These are phyloP conservation scores for Syrrhaptes paradoxus DNA, from an alignment of 2,113 vertebrate genomes.

Conservation along the genomic window DNA sequence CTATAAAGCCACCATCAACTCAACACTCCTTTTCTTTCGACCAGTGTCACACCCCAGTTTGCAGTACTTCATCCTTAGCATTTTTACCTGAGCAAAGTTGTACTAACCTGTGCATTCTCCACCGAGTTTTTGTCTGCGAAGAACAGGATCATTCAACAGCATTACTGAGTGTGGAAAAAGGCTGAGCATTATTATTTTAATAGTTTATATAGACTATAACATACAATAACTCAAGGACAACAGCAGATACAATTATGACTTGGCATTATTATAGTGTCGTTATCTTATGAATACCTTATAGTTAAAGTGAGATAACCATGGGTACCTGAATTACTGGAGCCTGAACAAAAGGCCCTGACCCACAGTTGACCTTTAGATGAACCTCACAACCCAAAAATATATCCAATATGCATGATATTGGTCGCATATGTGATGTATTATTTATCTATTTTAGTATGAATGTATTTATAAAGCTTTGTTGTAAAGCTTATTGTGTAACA, in stretches of 20 bases:
- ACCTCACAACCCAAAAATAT: too few species aligned
- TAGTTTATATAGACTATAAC: background rate
- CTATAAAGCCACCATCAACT: background rate
- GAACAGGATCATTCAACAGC: background rate
- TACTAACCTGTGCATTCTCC: background rate
- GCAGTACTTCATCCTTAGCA: background rate
- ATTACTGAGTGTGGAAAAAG: background rate
- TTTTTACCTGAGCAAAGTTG: background rate
- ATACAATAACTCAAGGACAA: background rate
- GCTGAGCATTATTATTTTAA: background rate
- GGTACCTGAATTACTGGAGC: too few species aligned
- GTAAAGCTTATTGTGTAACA: too few species aligned
- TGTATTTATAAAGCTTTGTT: too few species aligned
- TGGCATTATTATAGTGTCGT: background rate
- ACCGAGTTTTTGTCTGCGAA: background rate
- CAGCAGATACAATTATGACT: background rate
- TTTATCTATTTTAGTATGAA: too few species aligned
- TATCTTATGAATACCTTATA: background rate
- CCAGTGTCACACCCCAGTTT: background rate
- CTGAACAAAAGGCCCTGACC: too few species aligned
- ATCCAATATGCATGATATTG: too few species aligned
- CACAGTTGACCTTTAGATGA: too few species aligned
- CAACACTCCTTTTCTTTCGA: background rate
- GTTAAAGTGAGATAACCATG: background rate
- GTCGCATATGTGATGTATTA: too few species aligned